Percentiles rank a stretch among this genome's conserved stretches.
Conservation (phyloP, 2,113 vertebrate genomes). For the Neofelis nebulosa region DNA sequence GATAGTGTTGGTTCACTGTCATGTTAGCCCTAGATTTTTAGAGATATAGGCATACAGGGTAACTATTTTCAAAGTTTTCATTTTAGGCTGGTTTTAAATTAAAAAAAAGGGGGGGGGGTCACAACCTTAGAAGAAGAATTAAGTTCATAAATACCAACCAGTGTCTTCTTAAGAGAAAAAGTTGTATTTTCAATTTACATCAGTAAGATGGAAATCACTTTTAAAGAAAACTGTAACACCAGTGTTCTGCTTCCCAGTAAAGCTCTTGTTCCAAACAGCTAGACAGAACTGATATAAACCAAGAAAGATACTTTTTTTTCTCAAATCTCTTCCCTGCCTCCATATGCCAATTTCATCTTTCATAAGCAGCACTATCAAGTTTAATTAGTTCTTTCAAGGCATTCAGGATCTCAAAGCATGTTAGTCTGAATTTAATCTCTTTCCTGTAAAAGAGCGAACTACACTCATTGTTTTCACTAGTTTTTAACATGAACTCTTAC, state of each 20-base stretch:
- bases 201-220: neutral
- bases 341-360: neutral
- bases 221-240: neutral
- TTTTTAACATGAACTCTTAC: neutral
- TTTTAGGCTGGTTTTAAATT: conserved; percentile 23
- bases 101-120: neutral
- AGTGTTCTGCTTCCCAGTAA: neutral
- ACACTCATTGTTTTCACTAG: neutral
- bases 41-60: neutral
- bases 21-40: neutral
- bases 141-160: neutral
- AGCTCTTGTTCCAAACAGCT: neutral
- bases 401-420: neutral
- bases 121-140: conserved; percentile 35
- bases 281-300: neutral
- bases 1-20: neutral
- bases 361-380: neutral
- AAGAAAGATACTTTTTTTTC: neutral
- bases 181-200: neutral
- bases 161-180: neutral
- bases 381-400: conserved; percentile 8
- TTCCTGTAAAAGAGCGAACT: neutral
- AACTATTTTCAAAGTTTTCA: conserved; percentile 19
- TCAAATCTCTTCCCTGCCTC: neutral
- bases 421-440: neutral